These are phyloP conservation scores for Reinhardtius hippoglossoides DNA, from an alignment of 2,113 vertebrate genomes.

Conservation along the genomic window DNA sequence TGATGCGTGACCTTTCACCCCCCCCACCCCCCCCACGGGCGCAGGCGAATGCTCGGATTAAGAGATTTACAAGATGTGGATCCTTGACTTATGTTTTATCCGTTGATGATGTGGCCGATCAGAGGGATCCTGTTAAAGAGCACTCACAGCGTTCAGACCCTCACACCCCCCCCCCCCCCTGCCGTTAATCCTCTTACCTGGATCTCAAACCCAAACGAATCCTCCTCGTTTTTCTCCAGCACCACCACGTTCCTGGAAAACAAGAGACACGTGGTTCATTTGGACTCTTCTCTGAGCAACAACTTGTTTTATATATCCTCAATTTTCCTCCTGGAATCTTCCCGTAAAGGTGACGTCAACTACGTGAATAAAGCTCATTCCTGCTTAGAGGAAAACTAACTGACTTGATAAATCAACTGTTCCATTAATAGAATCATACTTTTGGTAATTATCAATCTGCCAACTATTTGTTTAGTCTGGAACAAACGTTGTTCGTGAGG, in stretches of 20 bases:
- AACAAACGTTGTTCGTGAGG: too few species aligned
- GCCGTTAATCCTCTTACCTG: conserved; percentile 84
- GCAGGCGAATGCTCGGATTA: conserved; percentile 29
- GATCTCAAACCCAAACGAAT: conserved; percentile 96
- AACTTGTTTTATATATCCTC: too few species aligned
- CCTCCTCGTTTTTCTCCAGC: conserved; percentile 89
- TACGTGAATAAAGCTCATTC: too few species aligned
- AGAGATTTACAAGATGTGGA: conserved; percentile 23
- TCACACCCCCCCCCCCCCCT: too few species aligned
- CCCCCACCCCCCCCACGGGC: too few species aligned
- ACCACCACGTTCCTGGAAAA: conserved; percentile 87
- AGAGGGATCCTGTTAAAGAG: conserved; percentile 34
- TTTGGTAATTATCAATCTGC: too few species aligned
- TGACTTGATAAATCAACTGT: too few species aligned
- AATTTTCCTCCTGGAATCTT: too few species aligned
- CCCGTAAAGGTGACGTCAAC: too few species aligned
- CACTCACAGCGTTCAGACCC: background rate
- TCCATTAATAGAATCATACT: background rate
- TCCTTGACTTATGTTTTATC: background rate
- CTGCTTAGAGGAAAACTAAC: too few species aligned
- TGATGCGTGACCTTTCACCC: conserved; percentile 37
- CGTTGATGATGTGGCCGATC: background rate
- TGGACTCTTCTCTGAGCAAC: too few species aligned
- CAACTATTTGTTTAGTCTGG: too few species aligned
- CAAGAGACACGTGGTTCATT: background rate